Conservation (phyloP, 2,888 invertebrate genomes). For the Hyposoter didymator region DNA sequence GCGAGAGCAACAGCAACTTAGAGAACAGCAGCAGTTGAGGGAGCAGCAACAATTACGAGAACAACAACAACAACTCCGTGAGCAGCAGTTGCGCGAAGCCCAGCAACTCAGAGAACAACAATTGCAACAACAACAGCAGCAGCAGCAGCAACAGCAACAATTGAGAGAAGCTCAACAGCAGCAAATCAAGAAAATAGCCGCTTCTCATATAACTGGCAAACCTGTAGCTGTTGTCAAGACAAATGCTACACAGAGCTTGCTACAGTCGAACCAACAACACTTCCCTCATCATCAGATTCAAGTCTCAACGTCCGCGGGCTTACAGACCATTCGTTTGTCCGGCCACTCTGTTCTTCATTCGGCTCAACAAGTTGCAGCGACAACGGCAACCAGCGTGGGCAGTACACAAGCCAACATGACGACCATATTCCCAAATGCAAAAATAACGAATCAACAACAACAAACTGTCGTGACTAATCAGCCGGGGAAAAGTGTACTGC, state of each 20-base stretch:
- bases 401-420: constrained; percentile 79
- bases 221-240: constrained; percentile 82
- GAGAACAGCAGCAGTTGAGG: constrained; percentile 28
- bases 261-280: constrained; percentile 83
- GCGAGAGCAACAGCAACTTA: constrained; percentile 29
- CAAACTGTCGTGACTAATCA: constrained; percentile 75
- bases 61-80: constrained; percentile 42
- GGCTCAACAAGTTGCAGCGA: constrained; percentile 82
- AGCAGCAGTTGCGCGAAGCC: constrained; percentile 21
- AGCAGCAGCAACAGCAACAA: constrained; percentile 60
- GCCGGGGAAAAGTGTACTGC: constrained; percentile 78
- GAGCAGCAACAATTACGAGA: constrained; percentile 24
- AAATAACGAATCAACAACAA: constrained; percentile 79
- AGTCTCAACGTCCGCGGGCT: constrained; percentile 84
- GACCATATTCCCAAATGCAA: constrained; percentile 84
- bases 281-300: constrained; percentile 83
- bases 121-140: constrained; percentile 42
- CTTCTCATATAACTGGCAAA: constrained; percentile 75
- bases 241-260: constrained; percentile 79
- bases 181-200: constrained; percentile 76
- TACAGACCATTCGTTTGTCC: constrained; percentile 86
- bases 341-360: constrained; percentile 83
- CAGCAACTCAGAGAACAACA: constrained; percentile 41
- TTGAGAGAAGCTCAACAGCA: constrained; percentile 55
- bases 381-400: constrained; percentile 79